Conservation (phyloP, 1,140 invertebrate genomes). For the Brachionus angularis region DNA sequence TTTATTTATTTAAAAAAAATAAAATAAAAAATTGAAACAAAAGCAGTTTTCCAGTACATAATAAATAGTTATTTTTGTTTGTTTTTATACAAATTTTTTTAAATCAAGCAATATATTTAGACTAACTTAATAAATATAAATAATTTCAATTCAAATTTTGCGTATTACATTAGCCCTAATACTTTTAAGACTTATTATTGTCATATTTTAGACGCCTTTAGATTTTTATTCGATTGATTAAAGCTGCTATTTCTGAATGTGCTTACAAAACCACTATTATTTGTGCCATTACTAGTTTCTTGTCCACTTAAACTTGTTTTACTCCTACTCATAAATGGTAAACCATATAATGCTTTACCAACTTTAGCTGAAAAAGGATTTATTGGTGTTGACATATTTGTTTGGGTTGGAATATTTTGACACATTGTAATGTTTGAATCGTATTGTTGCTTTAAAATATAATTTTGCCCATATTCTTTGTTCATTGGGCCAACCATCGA, state of each 20-base stretch:
- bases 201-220: slow-evolving; percentile 32
- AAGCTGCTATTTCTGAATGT: slow-evolving; percentile 36
- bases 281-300: slow-evolving; percentile 3
- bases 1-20: too few relatives aligned
- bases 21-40: too few relatives aligned
- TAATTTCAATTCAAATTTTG: too few relatives aligned
- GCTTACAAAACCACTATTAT: slow-evolving; percentile 17
- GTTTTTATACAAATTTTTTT: too few relatives aligned
- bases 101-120: too few relatives aligned
- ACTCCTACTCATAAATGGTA: slow-evolving; percentile 40
- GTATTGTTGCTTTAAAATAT: slow-evolving; percentile 10
- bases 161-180: too few relatives aligned
- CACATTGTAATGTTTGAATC: slow-evolving; percentile 24
- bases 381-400: slow-evolving; percentile 15
- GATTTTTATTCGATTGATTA: slow-evolving; percentile 14
- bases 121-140: too few relatives aligned
- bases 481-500: too few relatives aligned
- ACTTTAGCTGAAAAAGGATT: slow-evolving; percentile 39
- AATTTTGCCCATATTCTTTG: neutral
- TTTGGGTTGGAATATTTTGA: neutral
- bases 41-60: too few relatives aligned
- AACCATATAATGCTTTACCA: slow-evolving; percentile 38
- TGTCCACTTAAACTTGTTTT: slow-evolving; percentile 26
- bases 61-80: too few relatives aligned
- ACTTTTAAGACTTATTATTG: too few relatives aligned